A percentile compares a stretch with the other conserved stretches of the same genome.
These are phyloP conservation scores for Catocala sponsa DNA, from an alignment of 2,888 invertebrate species.

Conservation along the genomic window DNA sequence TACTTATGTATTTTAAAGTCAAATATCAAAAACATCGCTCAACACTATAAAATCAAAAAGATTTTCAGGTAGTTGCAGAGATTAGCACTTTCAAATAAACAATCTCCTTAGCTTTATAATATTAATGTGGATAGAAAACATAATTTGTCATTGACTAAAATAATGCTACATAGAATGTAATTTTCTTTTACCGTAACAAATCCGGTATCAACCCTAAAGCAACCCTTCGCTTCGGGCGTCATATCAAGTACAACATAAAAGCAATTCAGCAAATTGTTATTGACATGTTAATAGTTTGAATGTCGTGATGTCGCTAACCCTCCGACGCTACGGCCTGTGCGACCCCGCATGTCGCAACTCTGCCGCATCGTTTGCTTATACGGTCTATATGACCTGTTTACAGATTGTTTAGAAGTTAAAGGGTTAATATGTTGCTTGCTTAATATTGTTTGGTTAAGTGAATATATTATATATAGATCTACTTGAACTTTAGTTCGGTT, in stretches of 20 bases:
- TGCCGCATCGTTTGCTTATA: conserved; percentile 8
- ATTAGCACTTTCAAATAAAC: too few relatives aligned
- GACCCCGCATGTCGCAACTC: conserved; percentile 13
- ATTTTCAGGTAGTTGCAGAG: too few relatives aligned
- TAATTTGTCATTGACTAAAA: too few relatives aligned
- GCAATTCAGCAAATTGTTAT: conserved; percentile 86
- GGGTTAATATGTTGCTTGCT: conserved; percentile 40
- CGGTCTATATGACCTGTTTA: conserved; percentile 17
- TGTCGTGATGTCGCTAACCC: conserved; percentile 64
- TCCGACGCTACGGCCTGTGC: conserved; percentile 7
- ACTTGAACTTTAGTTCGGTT: conserved; percentile 18
- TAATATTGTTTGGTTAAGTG: conserved; percentile 18
- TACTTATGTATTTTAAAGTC: too few relatives aligned
- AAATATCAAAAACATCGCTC: too few relatives aligned
- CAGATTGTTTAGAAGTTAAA: conserved; percentile 36
- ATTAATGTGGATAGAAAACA: too few relatives aligned
- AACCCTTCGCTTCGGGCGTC: conserved; percentile 71
- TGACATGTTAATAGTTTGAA: conserved; percentile 81
- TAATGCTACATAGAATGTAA: too few relatives aligned
- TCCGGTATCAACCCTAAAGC: conserved; percentile 63
- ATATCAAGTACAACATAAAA: conserved; percentile 78
- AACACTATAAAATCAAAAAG: too few relatives aligned
- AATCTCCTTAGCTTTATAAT: too few relatives aligned
- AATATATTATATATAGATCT: conserved; percentile 5
- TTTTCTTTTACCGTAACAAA: not conserved